Base-by-base conservation (phyloP, 2,113 vertebrate species). In the Siniperca chuatsi region DNA sequence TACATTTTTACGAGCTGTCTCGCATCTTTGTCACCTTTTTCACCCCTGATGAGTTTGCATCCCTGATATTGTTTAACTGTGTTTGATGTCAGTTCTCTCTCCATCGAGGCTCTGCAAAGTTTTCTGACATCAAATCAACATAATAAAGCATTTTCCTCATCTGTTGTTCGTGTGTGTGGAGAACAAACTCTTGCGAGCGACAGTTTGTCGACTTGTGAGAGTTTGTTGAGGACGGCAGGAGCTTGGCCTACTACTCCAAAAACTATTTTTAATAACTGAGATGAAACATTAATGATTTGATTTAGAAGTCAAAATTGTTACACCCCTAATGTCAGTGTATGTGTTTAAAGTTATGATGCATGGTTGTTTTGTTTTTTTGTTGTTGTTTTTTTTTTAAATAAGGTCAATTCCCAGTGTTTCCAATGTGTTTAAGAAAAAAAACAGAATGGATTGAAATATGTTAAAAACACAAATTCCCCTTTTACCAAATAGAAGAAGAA, bases 91-190 rank as follows among this genome's bases (percentile, higher is more conserved):
- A 62, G 16, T 55, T 87, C 23, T 6, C 61, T 78, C 35, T 42
- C 70, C 25, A 12, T 2, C 37, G 58, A 23, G 23, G 54, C 25
- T 20, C 13, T 10, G 72, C 10, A 44, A n/a, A 44, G 48, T 50
- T 55, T 70, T 20, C 81, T 76, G 73, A 33, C 54, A 11, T 62
- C n/a, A 71, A 54, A 42, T 35, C 58, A 21, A 50, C 81, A 64
- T 57, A 76, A 8, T 35, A 15, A 25, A 62, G 44, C 55, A 29
- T 42, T 62, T 62, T 71, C 10, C 58, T 37, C 29, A 1, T 35
- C 8, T 62, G 33, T 54, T 37, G 40, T 60, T 35, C 29, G n/a
- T 75, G 57, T 46, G 42, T 60, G 37, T 52, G 60, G 33, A 21
- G 61, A 42, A 44, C 37, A 66, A 42, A 42, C 64, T 50, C 16